Conservation (phyloP, 2,113 vertebrate species). For the Oryctolagus cuniculus region DNA sequence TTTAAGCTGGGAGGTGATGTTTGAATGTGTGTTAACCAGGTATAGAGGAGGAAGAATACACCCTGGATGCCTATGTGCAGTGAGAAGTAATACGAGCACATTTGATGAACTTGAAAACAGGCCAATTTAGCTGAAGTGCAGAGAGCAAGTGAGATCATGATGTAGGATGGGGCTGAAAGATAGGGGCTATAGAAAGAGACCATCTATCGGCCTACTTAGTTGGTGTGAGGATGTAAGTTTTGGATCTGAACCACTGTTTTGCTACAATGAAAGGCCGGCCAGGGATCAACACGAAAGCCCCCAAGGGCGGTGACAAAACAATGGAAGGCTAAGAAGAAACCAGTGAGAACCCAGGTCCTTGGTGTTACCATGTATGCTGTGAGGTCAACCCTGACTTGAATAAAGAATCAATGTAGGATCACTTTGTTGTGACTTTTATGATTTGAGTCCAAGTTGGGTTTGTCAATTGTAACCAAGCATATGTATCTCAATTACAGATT, state of each 20-base stretch:
- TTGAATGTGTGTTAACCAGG: constrained; percentile 11
- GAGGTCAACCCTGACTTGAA: neutral
- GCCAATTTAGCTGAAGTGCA: neutral
- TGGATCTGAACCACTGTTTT: neutral
- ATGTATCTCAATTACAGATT: neutral
- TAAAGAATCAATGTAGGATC: neutral
- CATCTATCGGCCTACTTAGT: neutral
- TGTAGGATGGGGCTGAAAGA: neutral
- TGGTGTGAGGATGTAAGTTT: neutral
- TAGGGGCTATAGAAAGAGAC: neutral
- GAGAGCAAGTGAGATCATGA: constrained; percentile 9
- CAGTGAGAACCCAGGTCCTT: constrained; percentile 5
- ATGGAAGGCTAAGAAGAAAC: constrained; percentile 15
- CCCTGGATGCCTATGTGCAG: neutral
- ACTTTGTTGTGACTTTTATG: constrained; percentile 48
- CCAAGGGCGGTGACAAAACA: neutral
- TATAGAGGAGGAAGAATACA: neutral
- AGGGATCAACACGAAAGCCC: neutral
- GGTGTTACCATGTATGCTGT: neutral
- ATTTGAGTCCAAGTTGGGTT: constrained; percentile 47
- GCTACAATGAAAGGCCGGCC: neutral
- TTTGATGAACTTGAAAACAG: neutral
- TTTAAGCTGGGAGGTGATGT: constrained; percentile 14
- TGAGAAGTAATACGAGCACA: constrained; percentile 19
- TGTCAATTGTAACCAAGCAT: constrained; percentile 25